Base-by-base conservation (phyloP, 2,113 vertebrate species). In the Pygathrix nemaeus region DNA sequence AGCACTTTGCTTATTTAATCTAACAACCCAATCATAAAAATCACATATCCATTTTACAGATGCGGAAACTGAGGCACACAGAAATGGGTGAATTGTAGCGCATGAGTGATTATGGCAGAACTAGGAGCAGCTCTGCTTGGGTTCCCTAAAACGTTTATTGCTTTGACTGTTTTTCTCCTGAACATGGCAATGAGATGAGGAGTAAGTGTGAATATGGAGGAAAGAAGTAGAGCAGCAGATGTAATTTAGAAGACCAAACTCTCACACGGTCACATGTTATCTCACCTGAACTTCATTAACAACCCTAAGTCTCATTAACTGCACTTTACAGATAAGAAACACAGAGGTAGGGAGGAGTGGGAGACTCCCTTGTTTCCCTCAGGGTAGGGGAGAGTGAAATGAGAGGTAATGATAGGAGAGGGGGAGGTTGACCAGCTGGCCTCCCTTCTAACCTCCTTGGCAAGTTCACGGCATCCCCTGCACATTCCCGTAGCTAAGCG, bases 11-110 rank as follows among this genome's bases (percentile, higher is more conserved):
- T 32, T 75, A 66, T 16, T 76, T 88, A 82, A 70, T 66, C 48
- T 88, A 80, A 93, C 18, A 89, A 80, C 27, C 20, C 50, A 75
- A 14, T 79, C 16, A 76, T 89, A 83, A 92, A 94, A 86, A 86
- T 35, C 55, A 61, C n/a, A 81, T 82, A 64, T 18, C 50, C 64
- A 61, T 73, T 83, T 94, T 35, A 87, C 9, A 80, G 75, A 52
- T 90, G 35, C 78, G 18, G 14, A 96, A 70, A 48, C 30, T 20
- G 45, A 95, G 43, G 32, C 72, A 72, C 50, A 66, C 8, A 23
- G 32, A 89, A 61, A 9, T 6, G 52, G 82, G 66, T 45, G 45
- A 84, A 70, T 6, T 43, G 12, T 30, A 59, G 90, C 12, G 3
- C 50, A 20, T 61, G 13, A 70, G 40, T 38, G 66, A 61, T 12